Percentiles rank a stretch among this genome's conserved stretches.
Evolutionary conservation across 1,140 invertebrate genomes (phyloP).

Genomic region (Drosophila subobscura): DNA sequence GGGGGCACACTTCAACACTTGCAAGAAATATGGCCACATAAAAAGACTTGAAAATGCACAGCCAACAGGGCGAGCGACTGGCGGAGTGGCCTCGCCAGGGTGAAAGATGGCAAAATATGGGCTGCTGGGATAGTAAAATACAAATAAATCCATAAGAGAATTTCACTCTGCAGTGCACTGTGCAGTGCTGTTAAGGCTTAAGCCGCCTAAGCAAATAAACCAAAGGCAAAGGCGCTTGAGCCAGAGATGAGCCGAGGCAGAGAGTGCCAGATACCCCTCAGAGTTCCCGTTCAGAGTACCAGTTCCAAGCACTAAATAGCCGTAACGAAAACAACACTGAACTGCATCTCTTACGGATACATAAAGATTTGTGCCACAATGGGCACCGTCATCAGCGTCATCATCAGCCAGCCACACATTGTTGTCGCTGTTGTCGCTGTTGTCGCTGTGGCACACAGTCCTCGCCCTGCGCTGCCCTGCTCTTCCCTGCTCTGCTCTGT

Average conservation of each 20-base stretch:
- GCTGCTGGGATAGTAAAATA: constrained; percentile 11
- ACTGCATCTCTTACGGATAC: constrained; percentile 37
- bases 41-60: constrained; percentile 67
- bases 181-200: constrained; percentile 12
- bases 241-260: background rate
- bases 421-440: constrained; percentile 23
- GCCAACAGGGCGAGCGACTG: constrained; percentile 19
- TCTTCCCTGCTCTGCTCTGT: background rate
- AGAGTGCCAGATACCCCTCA: background rate
- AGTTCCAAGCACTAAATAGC: constrained; percentile 61
- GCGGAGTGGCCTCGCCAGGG: background rate
- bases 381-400: constrained; percentile 18
- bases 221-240: constrained; percentile 58
- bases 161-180: constrained; percentile 4
- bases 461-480: too few relatives aligned
- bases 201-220: constrained; percentile 73
- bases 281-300: background rate
- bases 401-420: constrained; percentile 38
- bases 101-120: background rate
- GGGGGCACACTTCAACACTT: constrained; percentile 66
- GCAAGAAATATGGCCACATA: constrained; percentile 74
- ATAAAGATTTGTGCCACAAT: constrained; percentile 3
- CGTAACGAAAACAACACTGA: constrained; percentile 54
- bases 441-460: too few relatives aligned
- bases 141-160: constrained; percentile 40